Conservation (phyloP, 1,140 invertebrate genomes). For the Tetragonula clypearis region DNA sequence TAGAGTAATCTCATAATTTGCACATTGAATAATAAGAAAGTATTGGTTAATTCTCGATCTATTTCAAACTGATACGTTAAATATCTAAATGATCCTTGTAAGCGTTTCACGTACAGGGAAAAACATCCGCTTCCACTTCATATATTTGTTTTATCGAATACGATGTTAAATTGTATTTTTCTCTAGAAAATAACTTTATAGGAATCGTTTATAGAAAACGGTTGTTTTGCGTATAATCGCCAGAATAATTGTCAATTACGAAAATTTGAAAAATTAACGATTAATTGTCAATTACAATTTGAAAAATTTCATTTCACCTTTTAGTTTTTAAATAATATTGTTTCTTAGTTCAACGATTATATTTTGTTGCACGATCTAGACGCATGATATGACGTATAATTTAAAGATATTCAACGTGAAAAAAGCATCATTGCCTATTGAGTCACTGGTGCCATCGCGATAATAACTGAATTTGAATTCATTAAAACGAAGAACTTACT, state of each 20-base stretch:
- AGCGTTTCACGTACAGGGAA: background rate
- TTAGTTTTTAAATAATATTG: background rate
- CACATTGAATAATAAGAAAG: background rate
- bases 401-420: background rate
- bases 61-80: no score
- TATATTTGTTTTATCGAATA: background rate
- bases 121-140: background rate
- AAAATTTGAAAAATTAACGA: no score
- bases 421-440: constrained; percentile 13
- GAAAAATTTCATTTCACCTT: background rate
- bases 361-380: background rate
- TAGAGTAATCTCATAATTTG: background rate
- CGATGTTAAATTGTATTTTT: background rate
- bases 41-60: no score
- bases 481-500: constrained; percentile 20
- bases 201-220: no score
- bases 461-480: constrained; percentile 24
- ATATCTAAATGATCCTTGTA: background rate
- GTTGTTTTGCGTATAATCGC: background rate
- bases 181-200: background rate
- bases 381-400: background rate
- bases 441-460: constrained; percentile 14
- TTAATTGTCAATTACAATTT: background rate
- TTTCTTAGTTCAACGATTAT: background rate
- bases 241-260: background rate